Percentiles rank a stretch among this genome's conserved stretches.
Conservation (phyloP, 2,888 invertebrate species). For the Anagyrus pseudococci region DNA sequence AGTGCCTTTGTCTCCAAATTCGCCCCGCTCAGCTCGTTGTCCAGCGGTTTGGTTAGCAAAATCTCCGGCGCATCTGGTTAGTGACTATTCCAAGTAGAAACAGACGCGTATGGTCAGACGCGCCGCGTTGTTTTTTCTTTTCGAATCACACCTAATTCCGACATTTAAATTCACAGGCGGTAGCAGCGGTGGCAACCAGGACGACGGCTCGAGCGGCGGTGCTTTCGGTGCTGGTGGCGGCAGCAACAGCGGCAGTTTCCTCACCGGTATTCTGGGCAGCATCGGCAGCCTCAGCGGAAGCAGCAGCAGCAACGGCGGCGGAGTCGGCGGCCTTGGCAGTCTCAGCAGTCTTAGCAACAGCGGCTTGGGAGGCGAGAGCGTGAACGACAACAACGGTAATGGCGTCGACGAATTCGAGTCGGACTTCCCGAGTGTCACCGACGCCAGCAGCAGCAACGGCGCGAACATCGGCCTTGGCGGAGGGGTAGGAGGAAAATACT, state of each 20-base stretch:
- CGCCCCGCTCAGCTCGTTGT: conserved; percentile 62
- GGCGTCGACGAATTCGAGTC: conserved; percentile 19
- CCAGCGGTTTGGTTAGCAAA: conserved; percentile 68
- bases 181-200: conserved; percentile 43
- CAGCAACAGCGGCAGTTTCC: conserved; percentile 42
- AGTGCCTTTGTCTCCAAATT: conserved; percentile 54
- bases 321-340: conserved; percentile 26
- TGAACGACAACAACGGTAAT: conserved; percentile 29
- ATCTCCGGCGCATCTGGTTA: conserved; percentile 61
- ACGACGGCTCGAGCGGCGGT: conserved; percentile 42
- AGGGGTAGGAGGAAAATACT: conserved; percentile 54
- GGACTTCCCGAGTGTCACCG: conserved; percentile 10
- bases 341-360: conserved; percentile 39
- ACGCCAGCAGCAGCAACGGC: conserved; percentile 44
- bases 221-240: conserved; percentile 30
- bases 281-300: conserved; percentile 43
- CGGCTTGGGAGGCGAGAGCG: conserved; percentile 34
- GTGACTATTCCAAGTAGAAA: too few relatives aligned
- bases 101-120: too few relatives aligned
- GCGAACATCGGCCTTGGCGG: conserved; percentile 49
- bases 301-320: conserved; percentile 40
- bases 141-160: too few relatives aligned
- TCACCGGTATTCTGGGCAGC: conserved; percentile 30
- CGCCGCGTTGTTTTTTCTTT: too few relatives aligned
- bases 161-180: too few relatives aligned